A percentile compares a stretch with the other conserved stretches of the same genome.
Evolutionary conservation across 92 coral and sea anemone species (phyloP).

Genomic region (Porites lobata): DNA sequence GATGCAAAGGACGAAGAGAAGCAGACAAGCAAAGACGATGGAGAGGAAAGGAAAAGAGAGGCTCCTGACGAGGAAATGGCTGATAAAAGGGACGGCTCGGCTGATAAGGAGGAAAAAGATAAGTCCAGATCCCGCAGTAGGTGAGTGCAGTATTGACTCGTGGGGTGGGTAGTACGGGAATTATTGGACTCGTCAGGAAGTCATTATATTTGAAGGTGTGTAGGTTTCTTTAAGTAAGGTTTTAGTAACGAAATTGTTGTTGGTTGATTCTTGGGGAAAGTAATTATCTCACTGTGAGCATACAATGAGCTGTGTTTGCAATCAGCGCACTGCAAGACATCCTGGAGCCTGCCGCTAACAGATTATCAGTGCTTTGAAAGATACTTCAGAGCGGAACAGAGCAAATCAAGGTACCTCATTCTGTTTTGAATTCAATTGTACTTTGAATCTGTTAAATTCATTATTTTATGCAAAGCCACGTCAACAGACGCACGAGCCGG

Average conservation of each 20-base stretch:
- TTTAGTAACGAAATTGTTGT: neutral
- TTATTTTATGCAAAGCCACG: conserved; percentile 33
- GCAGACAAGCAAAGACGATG: conserved; percentile 43
- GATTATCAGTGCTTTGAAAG: conserved; percentile 14
- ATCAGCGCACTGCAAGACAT: neutral
- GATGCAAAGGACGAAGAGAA: conserved; percentile 41
- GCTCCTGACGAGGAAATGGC: conserved; percentile 56
- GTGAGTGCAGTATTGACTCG: conserved; percentile 63
- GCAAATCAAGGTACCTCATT: conserved; percentile 46
- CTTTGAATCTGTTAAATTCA: conserved; percentile 26
- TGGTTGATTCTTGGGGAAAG: neutral
- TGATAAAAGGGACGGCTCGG: conserved; percentile 43
- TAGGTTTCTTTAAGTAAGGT: neutral
- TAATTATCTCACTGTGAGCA: neutral
- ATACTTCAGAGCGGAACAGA: conserved; percentile 33
- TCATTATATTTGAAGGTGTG: neutral
- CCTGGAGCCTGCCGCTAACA: conserved; percentile 16
- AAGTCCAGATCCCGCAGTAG: conserved; percentile 93
- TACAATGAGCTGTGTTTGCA: conserved; percentile 12
- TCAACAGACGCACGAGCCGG: conserved; percentile 17
- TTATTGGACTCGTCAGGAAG: neutral
- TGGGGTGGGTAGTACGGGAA: neutral
- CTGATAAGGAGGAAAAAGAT: conserved; percentile 77
- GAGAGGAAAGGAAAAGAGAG: conserved; percentile 44
- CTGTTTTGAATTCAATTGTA: conserved; percentile 29